Base-by-base conservation (phyloP, 2,797 vertebrate genomes). In the Austrolebias charrua region DNA sequence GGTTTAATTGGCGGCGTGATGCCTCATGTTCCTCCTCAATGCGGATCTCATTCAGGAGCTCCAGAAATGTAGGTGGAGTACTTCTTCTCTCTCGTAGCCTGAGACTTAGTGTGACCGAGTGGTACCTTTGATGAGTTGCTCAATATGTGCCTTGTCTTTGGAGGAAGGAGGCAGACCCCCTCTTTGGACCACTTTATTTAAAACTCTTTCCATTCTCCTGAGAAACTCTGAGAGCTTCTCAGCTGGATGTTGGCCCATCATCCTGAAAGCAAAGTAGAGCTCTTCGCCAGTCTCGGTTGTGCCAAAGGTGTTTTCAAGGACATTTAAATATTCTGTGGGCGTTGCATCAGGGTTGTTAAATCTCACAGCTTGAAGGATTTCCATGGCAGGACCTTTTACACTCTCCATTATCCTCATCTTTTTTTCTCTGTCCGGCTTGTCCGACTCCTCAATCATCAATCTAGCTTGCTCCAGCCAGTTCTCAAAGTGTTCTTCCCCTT, bases 131-230 rank as follows among this genome's bases (percentile, higher is more conserved):
- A 60, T 40, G 19, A 49, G 46, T 16, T 60, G 58, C 4, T 60
- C 46, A 12, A 50, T 5, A 31, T 1, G 0, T 18, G 58, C 47
- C 14, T 50, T 42, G 35, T 50, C 35, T n/a, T 4, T 19, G 1
- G 19, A 12, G 4, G 47, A 10, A 8, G 38, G 15, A 0, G 33
- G 19, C 8, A 61, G 48, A 1, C 59, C 35, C 1, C 47, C 47
- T 3, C 19, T 61, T 44, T 52, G 3, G 15, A 61, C 38, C 14
- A 61, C 38, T 51, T 61, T 60, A 28, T 42, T 61, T 1, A 61
- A 15, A 12, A 28, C 35, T 42, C 35, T 42, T 11, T 60, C 58
- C 19, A 60, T 47, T 5, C 58, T 14, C 4, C 46, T 50, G 3
- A 49, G 46, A 10, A 48, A 40, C 19, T 60, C 55, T 16, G 42